A percentile compares a stretch with the other conserved stretches of the same genome.
Conservation (phyloP, 2,888 invertebrate species). For the Drosophila sordidula region DNA sequence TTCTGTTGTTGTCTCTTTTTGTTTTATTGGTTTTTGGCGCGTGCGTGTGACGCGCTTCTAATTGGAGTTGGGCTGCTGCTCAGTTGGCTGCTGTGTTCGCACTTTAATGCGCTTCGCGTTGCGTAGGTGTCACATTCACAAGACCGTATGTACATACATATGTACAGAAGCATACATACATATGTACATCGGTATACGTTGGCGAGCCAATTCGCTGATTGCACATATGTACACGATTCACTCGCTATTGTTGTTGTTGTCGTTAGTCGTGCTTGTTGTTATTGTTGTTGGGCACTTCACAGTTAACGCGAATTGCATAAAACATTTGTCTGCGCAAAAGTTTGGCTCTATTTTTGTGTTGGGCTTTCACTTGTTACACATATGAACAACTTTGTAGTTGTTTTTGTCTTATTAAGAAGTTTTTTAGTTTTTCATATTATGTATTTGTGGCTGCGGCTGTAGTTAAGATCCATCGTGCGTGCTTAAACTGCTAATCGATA, state of each 20-base stretch:
- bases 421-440: constrained; percentile 2
- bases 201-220: constrained; percentile 26
- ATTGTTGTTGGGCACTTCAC: constrained; percentile 30
- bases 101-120: constrained; percentile 63
- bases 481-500: constrained; percentile 35
- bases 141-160: constrained; percentile 44
- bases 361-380: constrained; percentile 36
- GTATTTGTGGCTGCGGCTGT: constrained; percentile 2
- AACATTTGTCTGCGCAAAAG: constrained; percentile 11
- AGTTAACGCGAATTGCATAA: constrained; percentile 25
- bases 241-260: constrained; percentile 1
- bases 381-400: neutral
- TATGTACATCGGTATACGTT: constrained; percentile 58
- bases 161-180: constrained; percentile 31
- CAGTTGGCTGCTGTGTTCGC: constrained; percentile 41
- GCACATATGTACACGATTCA: constrained; percentile 20
- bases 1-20: constrained; percentile 54
- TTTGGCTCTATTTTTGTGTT: neutral
- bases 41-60: constrained; percentile 47
- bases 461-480: constrained; percentile 8
- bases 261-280: constrained; percentile 8
- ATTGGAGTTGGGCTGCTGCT: constrained; percentile 24
- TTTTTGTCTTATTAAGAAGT: neutral
- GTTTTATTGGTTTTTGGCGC: constrained; percentile 47
- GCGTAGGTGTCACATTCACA: constrained; percentile 63